A percentile compares a stretch with the other conserved stretches of the same genome.
Evolutionary conservation across 2,797 vertebrate species (phyloP).

Genomic region (Carapus acus): DNA sequence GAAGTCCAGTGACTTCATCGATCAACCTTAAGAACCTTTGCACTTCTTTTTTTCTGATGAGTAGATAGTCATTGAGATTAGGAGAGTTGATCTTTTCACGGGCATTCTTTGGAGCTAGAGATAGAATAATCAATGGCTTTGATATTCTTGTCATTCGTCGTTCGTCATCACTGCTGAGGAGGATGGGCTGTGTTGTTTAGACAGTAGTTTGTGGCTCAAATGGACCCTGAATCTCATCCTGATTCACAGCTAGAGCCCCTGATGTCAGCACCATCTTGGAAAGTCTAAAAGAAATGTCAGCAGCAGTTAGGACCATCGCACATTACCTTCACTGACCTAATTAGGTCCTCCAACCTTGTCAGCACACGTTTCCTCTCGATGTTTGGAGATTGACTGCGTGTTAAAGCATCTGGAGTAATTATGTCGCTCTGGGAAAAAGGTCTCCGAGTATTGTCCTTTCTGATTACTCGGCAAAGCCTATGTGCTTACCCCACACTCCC

Average conservation of each 20-base stretch:
- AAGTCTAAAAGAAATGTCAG: no score
- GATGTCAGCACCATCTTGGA: no score
- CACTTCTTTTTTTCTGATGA: constrained; percentile 20
- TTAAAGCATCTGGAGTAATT: constrained; percentile 20
- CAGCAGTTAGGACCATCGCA: not conserved
- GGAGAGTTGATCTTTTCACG: not conserved
- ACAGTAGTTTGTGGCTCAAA: not conserved
- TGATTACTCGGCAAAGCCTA: no score
- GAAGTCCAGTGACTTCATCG: constrained; percentile 38
- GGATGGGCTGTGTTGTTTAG: not conserved
- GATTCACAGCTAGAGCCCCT: no score
- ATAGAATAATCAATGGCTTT: constrained; percentile 45
- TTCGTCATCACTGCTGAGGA: constrained; percentile 16
- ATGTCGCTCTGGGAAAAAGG: constrained; percentile 1
- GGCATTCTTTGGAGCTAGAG: constrained; percentile 26
- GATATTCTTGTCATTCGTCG: constrained; percentile 41
- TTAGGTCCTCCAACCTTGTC: constrained; percentile 22
- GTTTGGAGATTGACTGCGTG: constrained; percentile 20
- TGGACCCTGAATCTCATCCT: constrained; percentile 1
- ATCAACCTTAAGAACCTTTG: constrained; percentile 35
- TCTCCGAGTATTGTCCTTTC: no score
- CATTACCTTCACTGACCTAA: constrained; percentile 19
- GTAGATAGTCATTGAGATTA: constrained; percentile 7
- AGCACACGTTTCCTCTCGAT: constrained; percentile 14
- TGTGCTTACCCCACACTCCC: no score